Evolutionary conservation across 2,797 vertebrate species (phyloP).

Genomic region (Linurgus olivaceus): DNA sequence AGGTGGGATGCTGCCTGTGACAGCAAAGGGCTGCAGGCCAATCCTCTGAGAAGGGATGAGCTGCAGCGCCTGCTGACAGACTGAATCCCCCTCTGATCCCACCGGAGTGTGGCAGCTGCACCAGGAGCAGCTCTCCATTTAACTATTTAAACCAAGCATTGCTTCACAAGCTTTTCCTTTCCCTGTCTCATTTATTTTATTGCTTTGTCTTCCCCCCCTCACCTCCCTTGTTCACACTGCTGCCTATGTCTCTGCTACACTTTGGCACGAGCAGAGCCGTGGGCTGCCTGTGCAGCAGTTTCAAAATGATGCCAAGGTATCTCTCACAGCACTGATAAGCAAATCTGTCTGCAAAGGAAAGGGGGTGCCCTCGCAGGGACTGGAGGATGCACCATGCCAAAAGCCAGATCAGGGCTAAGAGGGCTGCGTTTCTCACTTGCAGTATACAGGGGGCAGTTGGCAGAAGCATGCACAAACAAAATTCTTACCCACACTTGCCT

Average conservation of each 20-base stretch:
- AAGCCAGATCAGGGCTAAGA: neutral
- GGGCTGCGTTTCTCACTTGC: neutral
- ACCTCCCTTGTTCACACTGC: accelerated
- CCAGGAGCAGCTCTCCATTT: neutral
- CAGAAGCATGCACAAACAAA: accelerated
- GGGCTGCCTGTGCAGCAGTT: accelerated
- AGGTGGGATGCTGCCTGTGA: neutral
- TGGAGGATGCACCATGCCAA: neutral
- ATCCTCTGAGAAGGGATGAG: neutral
- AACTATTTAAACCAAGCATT: neutral
- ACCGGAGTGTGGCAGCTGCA: neutral
- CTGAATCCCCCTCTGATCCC: neutral
- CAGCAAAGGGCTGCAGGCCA: neutral
- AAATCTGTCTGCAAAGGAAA: neutral
- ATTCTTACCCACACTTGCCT: neutral
- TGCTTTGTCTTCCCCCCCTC: accelerated
- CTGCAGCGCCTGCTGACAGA: neutral
- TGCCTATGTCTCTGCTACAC: neutral
- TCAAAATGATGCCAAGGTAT: accelerated
- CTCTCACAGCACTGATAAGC: neutral
- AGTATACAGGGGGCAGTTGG: accelerated
- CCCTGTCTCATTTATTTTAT: neutral
- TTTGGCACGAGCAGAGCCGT: neutral
- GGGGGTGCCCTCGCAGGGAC: neutral
- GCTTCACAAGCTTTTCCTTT: neutral